Evolutionary conservation across 2,888 invertebrate genomes (phyloP).

Genomic region (Erannis defoliaria): DNA sequence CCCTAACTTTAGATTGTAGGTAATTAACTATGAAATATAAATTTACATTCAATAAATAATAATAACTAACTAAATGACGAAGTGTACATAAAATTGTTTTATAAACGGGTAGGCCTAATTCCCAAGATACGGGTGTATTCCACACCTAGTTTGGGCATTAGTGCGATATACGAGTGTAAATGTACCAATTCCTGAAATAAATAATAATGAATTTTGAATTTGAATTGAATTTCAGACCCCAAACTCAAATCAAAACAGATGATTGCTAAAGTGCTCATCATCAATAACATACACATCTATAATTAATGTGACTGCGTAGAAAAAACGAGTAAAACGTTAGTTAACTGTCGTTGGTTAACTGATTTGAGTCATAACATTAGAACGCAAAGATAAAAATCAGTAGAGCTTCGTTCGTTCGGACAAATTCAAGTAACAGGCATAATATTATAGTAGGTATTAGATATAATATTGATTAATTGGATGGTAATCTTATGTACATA

Average conservation of each 20-base stretch:
- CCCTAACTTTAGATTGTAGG: too few species aligned
- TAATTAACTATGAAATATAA: too few species aligned
- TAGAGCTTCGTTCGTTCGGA: conserved; percentile 12
- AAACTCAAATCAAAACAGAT: background rate
- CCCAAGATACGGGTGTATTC: too few species aligned
- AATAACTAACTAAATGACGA: too few species aligned
- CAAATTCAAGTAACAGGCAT: conserved; percentile 32
- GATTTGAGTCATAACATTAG: conserved; percentile 29
- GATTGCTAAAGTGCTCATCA: conserved; percentile 2
- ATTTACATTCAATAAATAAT: too few species aligned
- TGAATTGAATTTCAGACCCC: background rate
- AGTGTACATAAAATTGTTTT: too few species aligned
- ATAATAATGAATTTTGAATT: too few species aligned
- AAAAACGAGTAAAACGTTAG: background rate
- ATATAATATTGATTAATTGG: conserved; percentile 70
- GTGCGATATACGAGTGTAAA: too few species aligned
- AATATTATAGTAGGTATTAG: conserved; percentile 33
- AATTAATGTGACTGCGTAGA: conserved; percentile 13
- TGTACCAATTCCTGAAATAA: too few species aligned
- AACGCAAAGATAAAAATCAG: conserved; percentile 23
- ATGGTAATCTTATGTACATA: conserved; percentile 79
- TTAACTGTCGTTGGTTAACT: conserved; percentile 12
- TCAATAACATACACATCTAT: conserved; percentile 5
- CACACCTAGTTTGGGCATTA: too few species aligned
- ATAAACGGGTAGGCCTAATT: too few species aligned